Percentiles rank a stretch among this genome's conserved stretches.
These are phyloP conservation scores for Lasioglossum zephyrum DNA, from an alignment of 2,888 invertebrate species.

Conservation along the genomic window DNA sequence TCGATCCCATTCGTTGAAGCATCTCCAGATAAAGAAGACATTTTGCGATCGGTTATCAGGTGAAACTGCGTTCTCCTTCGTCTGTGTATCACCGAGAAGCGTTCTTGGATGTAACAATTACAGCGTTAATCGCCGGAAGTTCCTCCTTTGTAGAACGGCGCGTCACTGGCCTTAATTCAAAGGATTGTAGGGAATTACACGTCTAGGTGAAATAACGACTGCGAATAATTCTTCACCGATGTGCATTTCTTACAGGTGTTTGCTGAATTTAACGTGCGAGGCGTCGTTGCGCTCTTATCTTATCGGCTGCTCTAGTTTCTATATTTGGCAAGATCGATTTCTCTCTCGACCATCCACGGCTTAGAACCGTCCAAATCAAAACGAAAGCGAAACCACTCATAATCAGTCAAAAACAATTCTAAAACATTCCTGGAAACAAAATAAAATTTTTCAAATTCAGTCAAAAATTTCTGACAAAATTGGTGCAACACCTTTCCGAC, in stretches of 20 bases:
- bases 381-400: not conserved
- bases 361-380: not conserved
- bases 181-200: slow-evolving; percentile 1
- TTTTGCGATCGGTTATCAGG: slow-evolving; percentile 6
- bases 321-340: not conserved
- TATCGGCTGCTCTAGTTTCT: not conserved
- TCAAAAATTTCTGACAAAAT: not conserved
- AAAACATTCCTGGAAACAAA: not conserved
- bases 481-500: not conserved
- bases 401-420: not conserved
- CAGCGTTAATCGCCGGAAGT: slow-evolving; percentile 63
- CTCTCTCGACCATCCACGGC: not conserved
- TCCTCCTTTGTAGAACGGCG: slow-evolving; percentile 47
- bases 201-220: slow-evolving; percentile 1
- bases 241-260: not conserved
- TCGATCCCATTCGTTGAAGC: not conserved
- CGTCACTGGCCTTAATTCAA: slow-evolving; percentile 50
- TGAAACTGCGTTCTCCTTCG: not conserved
- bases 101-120: slow-evolving; percentile 63
- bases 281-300: not conserved
- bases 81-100: slow-evolving; percentile 12
- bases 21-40: not conserved
- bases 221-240: not conserved
- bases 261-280: not conserved
- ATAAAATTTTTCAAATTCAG: not conserved